Evolutionary conservation across 2,888 invertebrate genomes (phyloP).

Genomic region (Pollenia angustigena): DNA sequence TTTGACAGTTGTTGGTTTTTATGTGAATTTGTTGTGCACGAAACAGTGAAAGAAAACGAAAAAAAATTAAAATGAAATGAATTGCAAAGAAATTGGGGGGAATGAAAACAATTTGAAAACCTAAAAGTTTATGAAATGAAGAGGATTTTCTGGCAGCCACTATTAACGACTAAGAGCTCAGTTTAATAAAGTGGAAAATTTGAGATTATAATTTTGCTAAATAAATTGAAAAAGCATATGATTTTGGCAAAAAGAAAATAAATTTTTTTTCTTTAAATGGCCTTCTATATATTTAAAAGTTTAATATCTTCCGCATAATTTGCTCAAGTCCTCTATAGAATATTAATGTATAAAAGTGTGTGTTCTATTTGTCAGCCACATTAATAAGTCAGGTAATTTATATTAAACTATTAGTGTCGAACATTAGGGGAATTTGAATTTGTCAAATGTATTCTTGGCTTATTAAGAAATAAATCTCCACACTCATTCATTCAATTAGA

Average conservation of each 20-base stretch:
- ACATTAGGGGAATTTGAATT: background rate
- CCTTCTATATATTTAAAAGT: too few species aligned
- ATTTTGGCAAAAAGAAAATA: background rate
- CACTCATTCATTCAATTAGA: conserved; percentile 5
- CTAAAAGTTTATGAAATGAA: conserved; percentile 27
- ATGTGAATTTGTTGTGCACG: conserved; percentile 44
- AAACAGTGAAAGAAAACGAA: conserved; percentile 2
- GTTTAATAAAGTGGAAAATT: conserved; percentile 56
- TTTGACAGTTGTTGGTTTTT: conserved; percentile 70
- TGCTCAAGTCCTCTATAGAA: background rate
- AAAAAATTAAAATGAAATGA: conserved; percentile 7
- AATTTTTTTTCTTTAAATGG: too few species aligned
- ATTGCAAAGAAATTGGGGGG: conserved; percentile 5
- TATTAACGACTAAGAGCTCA: conserved; percentile 4
- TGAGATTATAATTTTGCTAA: background rate
- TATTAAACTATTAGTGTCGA: background rate
- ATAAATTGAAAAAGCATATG: conserved; percentile 7
- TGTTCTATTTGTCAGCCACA: too few species aligned
- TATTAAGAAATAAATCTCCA: background rate
- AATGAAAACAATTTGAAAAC: background rate
- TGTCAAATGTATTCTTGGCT: background rate
- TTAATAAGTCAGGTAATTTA: background rate
- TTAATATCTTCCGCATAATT: background rate
- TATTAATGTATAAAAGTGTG: too few species aligned
- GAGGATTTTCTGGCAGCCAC: background rate